Percentiles rank a stretch among this genome's conserved stretches.
phyloP scores from a whole-genome alignment of 23 tunicate species.

The Halocynthia roretzi region DNA sequence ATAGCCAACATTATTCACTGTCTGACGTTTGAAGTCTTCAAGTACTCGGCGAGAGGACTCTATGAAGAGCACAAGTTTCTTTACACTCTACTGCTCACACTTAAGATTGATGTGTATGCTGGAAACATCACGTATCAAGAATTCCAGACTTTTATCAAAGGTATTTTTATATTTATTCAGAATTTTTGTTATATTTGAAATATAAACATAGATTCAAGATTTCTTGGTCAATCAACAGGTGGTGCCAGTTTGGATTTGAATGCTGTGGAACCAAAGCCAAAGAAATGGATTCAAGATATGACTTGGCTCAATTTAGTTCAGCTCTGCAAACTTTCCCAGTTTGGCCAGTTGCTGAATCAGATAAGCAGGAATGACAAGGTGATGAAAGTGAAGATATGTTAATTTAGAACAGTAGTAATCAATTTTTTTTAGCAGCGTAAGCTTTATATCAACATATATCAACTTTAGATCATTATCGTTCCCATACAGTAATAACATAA shows the following conservation, averaged over 20 bases:
- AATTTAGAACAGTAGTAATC: neutral
- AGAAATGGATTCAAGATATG: conserved; percentile 98
- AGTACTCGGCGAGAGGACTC: conserved; percentile 93
- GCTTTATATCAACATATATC: no score
- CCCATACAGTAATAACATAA: no score
- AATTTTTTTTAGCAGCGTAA: no score
- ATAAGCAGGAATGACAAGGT: conserved; percentile 96
- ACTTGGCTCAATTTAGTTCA: conserved; percentile 98
- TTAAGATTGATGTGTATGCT: conserved; percentile 86
- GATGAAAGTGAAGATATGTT: neutral
- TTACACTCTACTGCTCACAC: conserved; percentile 95
- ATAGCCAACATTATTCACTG: conserved; percentile 88
- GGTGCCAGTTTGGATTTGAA: conserved; percentile 98
- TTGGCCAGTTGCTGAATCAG: conserved; percentile 89
- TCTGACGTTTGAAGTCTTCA: conserved; percentile 92
- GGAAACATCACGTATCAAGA: conserved; percentile 81
- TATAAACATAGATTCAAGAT: no score
- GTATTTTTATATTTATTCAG: conserved; percentile 1
- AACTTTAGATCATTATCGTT: no score
- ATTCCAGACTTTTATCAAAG: conserved; percentile 98
- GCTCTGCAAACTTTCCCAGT: conserved; percentile 87
- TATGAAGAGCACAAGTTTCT: conserved; percentile 98
- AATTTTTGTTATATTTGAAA: neutral
- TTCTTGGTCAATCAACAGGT: conserved; percentile 31
- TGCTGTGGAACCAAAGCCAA: conserved; percentile 96